Percentiles rank a stretch among this genome's conserved stretches.
Evolutionary conservation across 1,140 invertebrate species (phyloP).

Genomic region (Tyrophagus putrescentiae): DNA sequence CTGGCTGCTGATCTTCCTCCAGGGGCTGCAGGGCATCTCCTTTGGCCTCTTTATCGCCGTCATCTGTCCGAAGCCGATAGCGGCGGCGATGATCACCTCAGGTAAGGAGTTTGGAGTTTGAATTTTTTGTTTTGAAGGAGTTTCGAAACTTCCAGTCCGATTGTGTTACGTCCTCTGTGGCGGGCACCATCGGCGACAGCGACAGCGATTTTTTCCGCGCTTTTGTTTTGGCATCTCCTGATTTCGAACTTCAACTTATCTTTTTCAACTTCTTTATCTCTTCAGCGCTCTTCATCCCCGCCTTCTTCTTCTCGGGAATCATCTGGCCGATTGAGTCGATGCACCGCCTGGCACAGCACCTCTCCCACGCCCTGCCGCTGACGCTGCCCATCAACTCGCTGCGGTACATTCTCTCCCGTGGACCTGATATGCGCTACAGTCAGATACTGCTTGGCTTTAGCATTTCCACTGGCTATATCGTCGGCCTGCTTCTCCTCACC

Average conservation of each 20-base stretch:
- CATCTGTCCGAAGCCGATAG: slow-evolving; percentile 67
- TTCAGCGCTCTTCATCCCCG: slow-evolving; percentile 76
- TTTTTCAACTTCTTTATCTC: slow-evolving; percentile 39
- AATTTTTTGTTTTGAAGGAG: too few relatives aligned
- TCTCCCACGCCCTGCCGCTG: slow-evolving; percentile 67
- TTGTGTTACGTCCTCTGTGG: too few relatives aligned
- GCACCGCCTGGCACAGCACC: slow-evolving; percentile 60
- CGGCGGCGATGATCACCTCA: slow-evolving; percentile 54
- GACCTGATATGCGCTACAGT: slow-evolving; percentile 61
- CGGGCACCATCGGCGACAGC: too few relatives aligned
- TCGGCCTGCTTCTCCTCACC: slow-evolving; percentile 61
- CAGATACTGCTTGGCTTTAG: slow-evolving; percentile 75
- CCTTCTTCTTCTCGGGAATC: slow-evolving; percentile 63
- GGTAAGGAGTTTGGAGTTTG: not conserved
- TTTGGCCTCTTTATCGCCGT: slow-evolving; percentile 77
- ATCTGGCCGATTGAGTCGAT: slow-evolving; percentile 90
- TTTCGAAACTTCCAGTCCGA: too few relatives aligned
- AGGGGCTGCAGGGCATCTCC: slow-evolving; percentile 77
- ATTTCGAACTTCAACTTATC: too few relatives aligned
- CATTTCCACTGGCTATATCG: slow-evolving; percentile 67
- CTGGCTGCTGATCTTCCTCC: slow-evolving; percentile 51
- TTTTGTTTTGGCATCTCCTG: too few relatives aligned
- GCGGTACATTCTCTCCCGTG: slow-evolving; percentile 69
- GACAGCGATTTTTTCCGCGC: too few relatives aligned
- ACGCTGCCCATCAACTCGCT: slow-evolving; percentile 78